Evolutionary conservation across 2,113 vertebrate genomes (phyloP), one percentile per base, ranked within the genome.

Genomic region (Oenanthe melanoleuca): DNA sequence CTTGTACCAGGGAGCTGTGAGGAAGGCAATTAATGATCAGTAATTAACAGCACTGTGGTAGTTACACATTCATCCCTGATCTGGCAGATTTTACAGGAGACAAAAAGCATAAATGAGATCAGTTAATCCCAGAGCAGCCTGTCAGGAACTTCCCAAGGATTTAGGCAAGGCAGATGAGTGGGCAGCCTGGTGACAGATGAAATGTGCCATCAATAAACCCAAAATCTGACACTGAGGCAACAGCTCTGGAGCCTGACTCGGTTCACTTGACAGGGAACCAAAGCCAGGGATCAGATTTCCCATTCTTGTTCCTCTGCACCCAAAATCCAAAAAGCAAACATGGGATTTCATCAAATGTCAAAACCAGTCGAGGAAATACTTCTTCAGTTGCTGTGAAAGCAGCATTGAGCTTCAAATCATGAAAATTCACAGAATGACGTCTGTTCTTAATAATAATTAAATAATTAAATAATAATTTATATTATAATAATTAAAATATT

Each of bases 251-350:
- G 74, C 74, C 12, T 8, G 45, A 3, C 84, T 85, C 1, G 0
- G 15, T 53, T 92, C 91, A 12, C 65, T 81, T 4, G 44, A 11
- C 40, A 8, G 26, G 52, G 79, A 86, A 29, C 25, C 20, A 23
- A 65, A 28, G 2, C 38, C 91, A 22, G 61, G 67, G 88, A 78
- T 92, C 91, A 45, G 63, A n/a, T 89, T 18, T 80, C 89, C 4
- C 8, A 55, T 34, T n/a, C 60, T 82, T 71, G 42, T 45, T 67
- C 52, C 87, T 23, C 1, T 6, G 40, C 21, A 33, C 70, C 73
- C 69, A 49, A 60, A 84, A 81, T 25, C 65, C 80, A 26, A 57
- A 89, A 80, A 61, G 18, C 73, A 89, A 94, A 92, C 78, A 44
- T 70, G 47, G 15, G 81, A 52, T 8, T 70, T 72, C 2, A 83